A percentile compares a stretch with the other conserved stretches of the same genome.
Conservation (phyloP, 2,797 vertebrate genomes). For the Neosilurus mollespiculum region DNA sequence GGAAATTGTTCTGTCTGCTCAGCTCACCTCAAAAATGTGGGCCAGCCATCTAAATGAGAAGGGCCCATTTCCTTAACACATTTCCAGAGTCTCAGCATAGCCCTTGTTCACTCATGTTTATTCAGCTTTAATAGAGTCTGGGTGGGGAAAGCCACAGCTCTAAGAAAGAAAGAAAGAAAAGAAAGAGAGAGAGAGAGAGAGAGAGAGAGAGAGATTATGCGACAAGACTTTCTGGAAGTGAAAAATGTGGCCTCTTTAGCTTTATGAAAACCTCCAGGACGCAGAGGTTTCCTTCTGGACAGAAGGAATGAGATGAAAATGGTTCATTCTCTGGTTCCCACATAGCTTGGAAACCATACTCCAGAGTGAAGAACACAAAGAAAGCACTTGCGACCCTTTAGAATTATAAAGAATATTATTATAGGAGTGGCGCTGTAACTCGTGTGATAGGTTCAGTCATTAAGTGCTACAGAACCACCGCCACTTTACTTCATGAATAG, state of each 20-base stretch:
- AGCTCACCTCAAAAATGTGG: slow-evolving; percentile 40
- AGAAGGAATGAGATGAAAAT: slow-evolving; percentile 58
- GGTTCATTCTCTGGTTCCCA: slow-evolving; percentile 65
- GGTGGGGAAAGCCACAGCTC: slow-evolving; percentile 59
- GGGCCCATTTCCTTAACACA: slow-evolving; percentile 49
- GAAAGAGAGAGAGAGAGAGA: neutral
- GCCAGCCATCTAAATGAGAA: slow-evolving; percentile 44
- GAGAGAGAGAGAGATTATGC: slow-evolving; percentile 33
- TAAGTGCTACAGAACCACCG: neutral
- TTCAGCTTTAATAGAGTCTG: slow-evolving; percentile 70
- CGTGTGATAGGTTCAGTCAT: neutral
- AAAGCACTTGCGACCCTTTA: slow-evolving; percentile 44
- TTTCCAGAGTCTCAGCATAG: slow-evolving; percentile 50
- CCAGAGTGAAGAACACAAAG: slow-evolving; percentile 57
- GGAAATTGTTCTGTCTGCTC: slow-evolving; percentile 40
- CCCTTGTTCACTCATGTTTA: slow-evolving; percentile 68
- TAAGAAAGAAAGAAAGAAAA: slow-evolving; percentile 49
- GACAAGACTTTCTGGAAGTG: slow-evolving; percentile 42
- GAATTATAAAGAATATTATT: slow-evolving; percentile 1
- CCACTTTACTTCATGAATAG: slow-evolving; percentile 3
- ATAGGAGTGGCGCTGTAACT: neutral
- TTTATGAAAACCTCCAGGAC: slow-evolving; percentile 52
- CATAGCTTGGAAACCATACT: slow-evolving; percentile 57
- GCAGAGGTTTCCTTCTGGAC: slow-evolving; percentile 68
- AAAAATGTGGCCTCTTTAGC: slow-evolving; percentile 63